phyloP scores from a whole-genome alignment of 2,888 invertebrate species.

The Pegoplata infirma region DNA sequence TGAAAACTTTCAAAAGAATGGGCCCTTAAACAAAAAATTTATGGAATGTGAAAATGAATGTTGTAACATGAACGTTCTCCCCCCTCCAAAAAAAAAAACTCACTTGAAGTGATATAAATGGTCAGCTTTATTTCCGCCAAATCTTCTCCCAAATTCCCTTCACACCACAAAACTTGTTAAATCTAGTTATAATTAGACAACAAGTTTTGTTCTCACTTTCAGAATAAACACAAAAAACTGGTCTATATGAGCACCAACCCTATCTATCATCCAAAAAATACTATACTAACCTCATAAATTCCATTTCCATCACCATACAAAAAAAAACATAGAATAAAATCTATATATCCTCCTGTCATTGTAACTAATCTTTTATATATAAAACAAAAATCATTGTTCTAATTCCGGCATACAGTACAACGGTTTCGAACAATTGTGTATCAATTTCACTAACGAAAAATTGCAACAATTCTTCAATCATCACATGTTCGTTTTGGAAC shows the following conservation, averaged over 20 bases:
- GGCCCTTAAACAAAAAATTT: constrained; percentile 10
- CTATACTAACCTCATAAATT: constrained; percentile 13
- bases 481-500: constrained; percentile 95
- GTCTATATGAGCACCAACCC: neutral
- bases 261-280: neutral
- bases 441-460: constrained; percentile 96
- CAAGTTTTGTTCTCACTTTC: neutral
- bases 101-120: constrained; percentile 5
- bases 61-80: too few relatives aligned
- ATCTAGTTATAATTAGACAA: constrained; percentile 18
- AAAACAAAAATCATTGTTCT: constrained; percentile 78
- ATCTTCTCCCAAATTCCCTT: neutral
- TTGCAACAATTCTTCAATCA: constrained; percentile 97
- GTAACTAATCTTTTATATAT: constrained; percentile 59
- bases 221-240: neutral
- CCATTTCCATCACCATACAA: constrained; percentile 24
- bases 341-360: neutral
- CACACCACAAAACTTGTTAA: constrained; percentile 26
- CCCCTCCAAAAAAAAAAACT: neutral
- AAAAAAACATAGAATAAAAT: neutral
- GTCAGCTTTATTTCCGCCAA: constrained; percentile 5
- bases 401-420: constrained; percentile 83
- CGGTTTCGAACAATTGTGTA: constrained; percentile 95
- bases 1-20: constrained; percentile 15
- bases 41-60: constrained; percentile 29